A percentile compares a stretch with the other conserved stretches of the same genome.
Evolutionary conservation across 2,888 invertebrate genomes (phyloP).

Genomic region (Polylopha cassiicola): DNA sequence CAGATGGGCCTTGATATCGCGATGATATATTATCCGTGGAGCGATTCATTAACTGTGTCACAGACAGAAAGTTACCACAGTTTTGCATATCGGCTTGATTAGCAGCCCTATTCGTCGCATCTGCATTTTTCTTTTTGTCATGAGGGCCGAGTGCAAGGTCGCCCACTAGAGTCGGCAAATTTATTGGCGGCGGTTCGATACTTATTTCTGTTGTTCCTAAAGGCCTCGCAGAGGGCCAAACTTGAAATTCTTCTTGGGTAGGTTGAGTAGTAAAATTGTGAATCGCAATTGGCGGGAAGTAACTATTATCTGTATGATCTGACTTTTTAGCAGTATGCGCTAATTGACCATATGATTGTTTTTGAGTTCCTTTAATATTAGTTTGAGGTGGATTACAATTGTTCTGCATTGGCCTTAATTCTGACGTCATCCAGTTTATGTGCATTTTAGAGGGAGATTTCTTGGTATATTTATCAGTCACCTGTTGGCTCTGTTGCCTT

Average conservation of each 20-base stretch:
- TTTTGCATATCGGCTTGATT: conserved; percentile 57
- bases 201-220: conserved; percentile 69
- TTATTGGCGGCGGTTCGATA: conserved; percentile 69
- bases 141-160: conserved; percentile 69
- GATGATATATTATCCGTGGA: conserved; percentile 56
- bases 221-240: conserved; percentile 64
- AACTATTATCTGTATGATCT: conserved; percentile 55
- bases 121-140: conserved; percentile 61
- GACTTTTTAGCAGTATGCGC: conserved; percentile 50
- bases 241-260: conserved; percentile 61
- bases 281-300: conserved; percentile 66
- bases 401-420: conserved; percentile 61
- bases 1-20: conserved; percentile 50
- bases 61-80: conserved; percentile 66
- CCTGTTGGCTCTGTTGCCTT: conserved; percentile 45
- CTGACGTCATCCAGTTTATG: conserved; percentile 74
- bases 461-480: conserved; percentile 61
- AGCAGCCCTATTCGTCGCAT: conserved; percentile 42
- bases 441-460: conserved; percentile 70
- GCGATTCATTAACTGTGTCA: conserved; percentile 70
- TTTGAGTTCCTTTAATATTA: conserved; percentile 51
- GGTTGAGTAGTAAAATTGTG: conserved; percentile 60
- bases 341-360: conserved; percentile 45
- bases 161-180: conserved; percentile 66
- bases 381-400: conserved; percentile 46